These are phyloP conservation scores for Malurus melanocephalus DNA, from an alignment of 2,113 vertebrate genomes.

Conservation along the genomic window DNA sequence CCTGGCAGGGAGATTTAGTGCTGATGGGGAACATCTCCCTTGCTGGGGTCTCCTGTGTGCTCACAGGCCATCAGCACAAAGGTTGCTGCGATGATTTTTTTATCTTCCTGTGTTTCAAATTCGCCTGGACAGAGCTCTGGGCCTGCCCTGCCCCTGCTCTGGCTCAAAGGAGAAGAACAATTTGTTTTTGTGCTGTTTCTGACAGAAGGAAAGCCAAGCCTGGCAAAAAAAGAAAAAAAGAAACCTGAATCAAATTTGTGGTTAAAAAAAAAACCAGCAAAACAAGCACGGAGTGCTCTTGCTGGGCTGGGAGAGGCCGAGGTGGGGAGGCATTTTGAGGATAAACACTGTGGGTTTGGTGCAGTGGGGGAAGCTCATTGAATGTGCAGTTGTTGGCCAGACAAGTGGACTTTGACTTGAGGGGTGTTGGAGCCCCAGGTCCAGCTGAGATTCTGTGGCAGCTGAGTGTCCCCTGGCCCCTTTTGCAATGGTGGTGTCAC, in stretches of 20 bases:
- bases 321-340: not conserved
- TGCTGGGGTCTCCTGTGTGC: not conserved
- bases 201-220: not conserved
- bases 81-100: not conserved
- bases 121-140: not conserved
- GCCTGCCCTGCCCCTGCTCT: not conserved
- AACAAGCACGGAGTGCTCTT: not conserved
- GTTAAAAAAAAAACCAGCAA: not conserved
- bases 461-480: not conserved
- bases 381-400: not conserved
- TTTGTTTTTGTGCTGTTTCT: not conserved
- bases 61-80: accelerated
- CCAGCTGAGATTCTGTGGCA: not conserved
- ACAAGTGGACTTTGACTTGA: not conserved
- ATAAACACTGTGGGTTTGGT: not conserved
- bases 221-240: not conserved
- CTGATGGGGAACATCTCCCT: not conserved
- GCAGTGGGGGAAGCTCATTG: not conserved
- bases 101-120: not conserved
- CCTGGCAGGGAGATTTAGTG: not conserved
- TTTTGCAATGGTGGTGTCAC: not conserved
- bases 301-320: not conserved
- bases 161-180: conserved; percentile 4
- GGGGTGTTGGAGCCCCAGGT: not conserved
- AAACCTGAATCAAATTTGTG: not conserved